Evolutionary conservation across 2,113 vertebrate genomes (phyloP).

Genomic region (Lepus americanus): DNA sequence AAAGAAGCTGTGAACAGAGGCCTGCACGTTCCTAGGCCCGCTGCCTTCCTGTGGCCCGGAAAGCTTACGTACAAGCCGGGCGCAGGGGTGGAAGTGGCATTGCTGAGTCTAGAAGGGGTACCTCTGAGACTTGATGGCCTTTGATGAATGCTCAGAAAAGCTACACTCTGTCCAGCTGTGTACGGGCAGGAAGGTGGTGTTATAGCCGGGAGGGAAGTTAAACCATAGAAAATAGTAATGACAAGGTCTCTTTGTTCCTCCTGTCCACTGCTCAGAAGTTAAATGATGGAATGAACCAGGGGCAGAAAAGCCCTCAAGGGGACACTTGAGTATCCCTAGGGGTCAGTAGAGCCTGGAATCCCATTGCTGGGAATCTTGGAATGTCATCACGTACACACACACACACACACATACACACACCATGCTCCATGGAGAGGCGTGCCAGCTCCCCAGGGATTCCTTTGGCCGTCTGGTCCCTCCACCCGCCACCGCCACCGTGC

Average conservation of each 20-base stretch:
- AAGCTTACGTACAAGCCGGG: background rate
- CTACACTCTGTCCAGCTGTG: background rate
- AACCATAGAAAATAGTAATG: background rate
- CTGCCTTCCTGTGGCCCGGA: slow-evolving; percentile 5
- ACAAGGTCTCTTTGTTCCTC: background rate
- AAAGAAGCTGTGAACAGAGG: background rate
- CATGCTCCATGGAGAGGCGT: background rate
- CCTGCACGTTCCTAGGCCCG: background rate
- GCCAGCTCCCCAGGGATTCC: background rate
- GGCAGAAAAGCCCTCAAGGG: background rate
- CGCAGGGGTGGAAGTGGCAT: background rate
- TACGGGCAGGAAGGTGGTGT: background rate
- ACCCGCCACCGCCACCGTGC: background rate
- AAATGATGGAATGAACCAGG: background rate
- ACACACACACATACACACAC: background rate
- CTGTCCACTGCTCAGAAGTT: background rate
- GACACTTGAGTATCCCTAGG: too few species aligned
- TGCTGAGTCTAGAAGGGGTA: background rate
- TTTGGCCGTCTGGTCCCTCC: background rate
- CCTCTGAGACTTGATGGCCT: background rate
- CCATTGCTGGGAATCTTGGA: background rate
- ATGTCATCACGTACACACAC: background rate
- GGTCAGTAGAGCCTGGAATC: background rate
- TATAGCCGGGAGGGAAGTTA: background rate
- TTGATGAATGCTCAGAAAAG: slow-evolving; percentile 42